These are phyloP conservation scores for Pelecanoides urinatrix DNA, from an alignment of 2,113 vertebrate genomes.

Conservation along the genomic window DNA sequence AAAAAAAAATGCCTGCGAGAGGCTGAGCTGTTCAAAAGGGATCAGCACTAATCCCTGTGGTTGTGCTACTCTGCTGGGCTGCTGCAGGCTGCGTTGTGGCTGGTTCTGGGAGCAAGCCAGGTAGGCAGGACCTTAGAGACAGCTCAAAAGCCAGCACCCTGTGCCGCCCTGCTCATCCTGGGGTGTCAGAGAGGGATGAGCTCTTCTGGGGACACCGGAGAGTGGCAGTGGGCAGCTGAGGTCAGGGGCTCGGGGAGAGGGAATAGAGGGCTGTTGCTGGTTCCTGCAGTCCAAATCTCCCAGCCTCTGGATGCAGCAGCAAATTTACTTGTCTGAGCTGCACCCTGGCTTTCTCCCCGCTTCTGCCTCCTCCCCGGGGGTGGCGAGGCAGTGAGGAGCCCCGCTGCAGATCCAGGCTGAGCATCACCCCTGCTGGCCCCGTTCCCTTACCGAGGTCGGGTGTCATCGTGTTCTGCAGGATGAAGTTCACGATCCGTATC, in stretches of 20 bases:
- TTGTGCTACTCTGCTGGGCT: neutral
- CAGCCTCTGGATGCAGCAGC: neutral
- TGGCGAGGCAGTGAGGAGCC: neutral
- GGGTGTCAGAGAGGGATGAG: neutral
- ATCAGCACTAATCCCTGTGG: neutral
- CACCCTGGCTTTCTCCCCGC: neutral
- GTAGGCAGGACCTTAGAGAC: neutral
- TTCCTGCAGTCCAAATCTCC: neutral
- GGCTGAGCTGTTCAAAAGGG: neutral
- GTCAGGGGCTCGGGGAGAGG: neutral
- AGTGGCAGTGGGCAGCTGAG: accelerated
- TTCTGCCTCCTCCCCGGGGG: neutral
- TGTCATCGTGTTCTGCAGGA: slow-evolving; percentile 70
- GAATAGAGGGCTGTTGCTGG: neutral
- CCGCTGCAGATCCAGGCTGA: neutral
- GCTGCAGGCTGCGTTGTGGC: neutral
- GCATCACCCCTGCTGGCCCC: neutral
- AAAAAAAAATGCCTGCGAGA: neutral
- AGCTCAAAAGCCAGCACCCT: neutral
- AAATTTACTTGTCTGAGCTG: neutral
- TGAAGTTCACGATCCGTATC: slow-evolving; percentile 84
- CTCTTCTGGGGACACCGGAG: no score
- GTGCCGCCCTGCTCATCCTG: neutral
- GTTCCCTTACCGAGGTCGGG: slow-evolving; percentile 70
- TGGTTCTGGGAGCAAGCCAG: neutral